Base-by-base conservation (phyloP, 2,888 invertebrate genomes). In the Epiblema foenella region DNA sequence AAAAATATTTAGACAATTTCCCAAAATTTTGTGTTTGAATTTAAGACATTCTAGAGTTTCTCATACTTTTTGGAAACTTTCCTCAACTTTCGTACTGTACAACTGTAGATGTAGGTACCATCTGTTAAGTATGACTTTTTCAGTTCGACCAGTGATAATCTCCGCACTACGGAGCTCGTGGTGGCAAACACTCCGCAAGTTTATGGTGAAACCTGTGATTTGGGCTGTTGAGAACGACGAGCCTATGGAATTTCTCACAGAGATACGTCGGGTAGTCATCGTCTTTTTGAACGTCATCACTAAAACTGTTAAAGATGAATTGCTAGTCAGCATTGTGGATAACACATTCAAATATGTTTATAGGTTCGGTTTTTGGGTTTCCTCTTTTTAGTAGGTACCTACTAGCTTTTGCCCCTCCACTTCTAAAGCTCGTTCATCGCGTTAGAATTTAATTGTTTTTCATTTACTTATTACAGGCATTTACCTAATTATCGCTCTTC, bases 191-290 rank as follows among this genome's bases (percentile, higher is more conserved):
- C 81, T 95, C 5, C 89, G 94, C 20, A 93, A 94, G 58, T 96
- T 95, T 77, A 94, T 95, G 83, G 85, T 95, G 29, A 86, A 91
- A 0, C 95, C 95, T 0, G 94, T 96, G 0, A 90, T 95, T 51
- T 89, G 94, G 24, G 95, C 95, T 0, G 94, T 96, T 2, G 95
- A 95, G 75, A 93, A 94, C 75, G 94, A 95, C 71, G 95, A 96
- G 80, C 96, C 96, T 0, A 87, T 96, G 76, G 96, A 96, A 77
- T 96, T 95, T 83, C 86, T 97, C 9, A 96, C 96, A 0, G 96
- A 97, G 85, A 95, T 96, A 87, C 93, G 96, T 52, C 95, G 95
- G 73, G 95, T 96, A 5, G 95, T 95, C 0, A 95, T 96, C 29
- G 91, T 96, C 8, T 96, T 96, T 79, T 93, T 95, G 11, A 96